Conservation (phyloP, 92 coral and sea anemone genomes). For the Pocillopora meandrina region DNA sequence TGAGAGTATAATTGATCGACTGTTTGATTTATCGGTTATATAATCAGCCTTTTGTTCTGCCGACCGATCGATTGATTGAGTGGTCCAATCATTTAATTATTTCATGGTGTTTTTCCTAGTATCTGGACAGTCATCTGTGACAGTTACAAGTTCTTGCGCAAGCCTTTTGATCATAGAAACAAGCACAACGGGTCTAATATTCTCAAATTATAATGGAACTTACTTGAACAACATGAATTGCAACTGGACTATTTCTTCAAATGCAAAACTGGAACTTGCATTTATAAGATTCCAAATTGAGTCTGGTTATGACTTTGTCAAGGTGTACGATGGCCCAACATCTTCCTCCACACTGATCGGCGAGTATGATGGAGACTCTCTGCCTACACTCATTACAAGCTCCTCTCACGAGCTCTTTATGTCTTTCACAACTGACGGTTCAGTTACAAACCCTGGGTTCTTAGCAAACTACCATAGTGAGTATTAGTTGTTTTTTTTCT, state of each 20-base stretch:
- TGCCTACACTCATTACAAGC: neutral
- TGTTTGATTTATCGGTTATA: constrained; percentile 25
- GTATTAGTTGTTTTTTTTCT: too few relatives aligned
- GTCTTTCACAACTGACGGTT: neutral
- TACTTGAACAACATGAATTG: neutral
- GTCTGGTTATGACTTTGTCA: constrained; percentile 22
- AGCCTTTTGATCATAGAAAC: neutral
- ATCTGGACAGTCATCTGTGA: neutral
- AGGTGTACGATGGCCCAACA: constrained; percentile 52
- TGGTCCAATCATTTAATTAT: neutral
- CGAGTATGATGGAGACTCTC: constrained; percentile 26
- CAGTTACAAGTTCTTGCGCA: neutral
- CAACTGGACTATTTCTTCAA: constrained; percentile 41
- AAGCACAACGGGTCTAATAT: neutral
- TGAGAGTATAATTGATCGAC: constrained; percentile 4
- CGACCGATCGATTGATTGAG: neutral
- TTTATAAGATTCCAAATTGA: constrained; percentile 25
- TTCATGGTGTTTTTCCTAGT: neutral
- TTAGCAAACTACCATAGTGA: neutral
- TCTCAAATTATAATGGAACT: neutral
- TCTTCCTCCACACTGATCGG: constrained; percentile 29
- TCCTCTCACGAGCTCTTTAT: neutral
- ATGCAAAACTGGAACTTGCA: constrained; percentile 16
- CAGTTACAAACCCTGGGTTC: neutral
- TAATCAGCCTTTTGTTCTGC: constrained; percentile 10